A percentile compares a stretch with the other conserved stretches of the same genome.
Evolutionary conservation across 2,113 vertebrate genomes (phyloP).

Genomic region (Carollia perspicillata): DNA sequence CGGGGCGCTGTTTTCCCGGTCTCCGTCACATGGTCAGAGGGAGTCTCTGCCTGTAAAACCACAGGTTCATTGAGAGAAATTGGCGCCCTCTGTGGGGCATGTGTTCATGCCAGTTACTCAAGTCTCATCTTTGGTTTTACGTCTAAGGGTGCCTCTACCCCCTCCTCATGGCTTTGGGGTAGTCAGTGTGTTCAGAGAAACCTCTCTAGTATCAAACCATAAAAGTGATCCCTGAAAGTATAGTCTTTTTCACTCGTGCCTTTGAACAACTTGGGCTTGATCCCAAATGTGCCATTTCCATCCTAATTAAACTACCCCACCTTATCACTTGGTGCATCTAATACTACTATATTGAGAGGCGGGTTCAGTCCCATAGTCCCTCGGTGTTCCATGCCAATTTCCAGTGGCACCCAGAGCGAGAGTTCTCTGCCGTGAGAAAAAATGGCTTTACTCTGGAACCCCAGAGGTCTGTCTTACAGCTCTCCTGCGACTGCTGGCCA

Average conservation of each 20-base stretch:
- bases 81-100: accelerated
- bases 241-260: background rate
- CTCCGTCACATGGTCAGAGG: background rate
- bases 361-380: background rate
- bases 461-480: background rate
- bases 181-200: too few relatives aligned
- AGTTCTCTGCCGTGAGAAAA: background rate
- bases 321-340: too few relatives aligned
- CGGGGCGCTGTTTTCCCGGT: background rate
- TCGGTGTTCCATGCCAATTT: background rate
- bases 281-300: background rate
- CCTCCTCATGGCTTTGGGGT: too few relatives aligned
- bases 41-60: background rate
- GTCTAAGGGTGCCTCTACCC: too few relatives aligned
- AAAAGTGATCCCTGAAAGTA: too few relatives aligned
- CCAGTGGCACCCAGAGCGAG: background rate
- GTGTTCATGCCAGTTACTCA: background rate
- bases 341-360: background rate
- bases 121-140: background rate
- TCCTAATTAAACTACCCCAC: background rate
- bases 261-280: background rate
- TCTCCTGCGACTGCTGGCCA: background rate
- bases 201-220: too few relatives aligned
- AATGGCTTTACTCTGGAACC: background rate
- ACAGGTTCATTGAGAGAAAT: background rate